A percentile compares a stretch with the other conserved stretches of the same genome.
phyloP scores from a whole-genome alignment of 92 coral and sea anemone genomes.

The Epizoanthus fatuus region DNA sequence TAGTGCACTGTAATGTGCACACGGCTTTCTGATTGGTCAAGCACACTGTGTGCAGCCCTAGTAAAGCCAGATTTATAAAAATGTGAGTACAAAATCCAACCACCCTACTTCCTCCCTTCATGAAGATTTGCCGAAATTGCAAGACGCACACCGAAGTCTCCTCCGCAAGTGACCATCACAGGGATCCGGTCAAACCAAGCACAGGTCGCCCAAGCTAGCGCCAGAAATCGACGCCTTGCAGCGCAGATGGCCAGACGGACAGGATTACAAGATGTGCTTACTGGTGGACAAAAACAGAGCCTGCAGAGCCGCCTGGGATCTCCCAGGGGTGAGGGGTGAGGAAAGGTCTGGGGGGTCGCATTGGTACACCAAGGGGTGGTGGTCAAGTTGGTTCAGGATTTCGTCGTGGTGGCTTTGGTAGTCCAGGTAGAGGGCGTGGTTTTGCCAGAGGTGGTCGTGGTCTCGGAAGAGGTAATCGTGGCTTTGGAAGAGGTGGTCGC shows the following conservation, averaged over 20 bases:
- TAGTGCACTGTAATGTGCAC: background rate
- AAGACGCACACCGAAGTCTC: conserved; percentile 77
- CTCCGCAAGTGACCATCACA: conserved; percentile 90
- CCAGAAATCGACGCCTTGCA: conserved; percentile 96
- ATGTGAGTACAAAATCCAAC: conserved; percentile 74
- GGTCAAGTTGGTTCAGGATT: conserved; percentile 36
- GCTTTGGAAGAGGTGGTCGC: conserved; percentile 66
- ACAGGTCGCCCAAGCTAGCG: conserved; percentile 84
- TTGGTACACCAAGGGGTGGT: conserved; percentile 34
- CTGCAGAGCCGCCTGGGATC: conserved; percentile 79
- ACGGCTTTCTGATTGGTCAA: conserved; percentile 33
- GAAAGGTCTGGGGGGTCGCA: conserved; percentile 33
- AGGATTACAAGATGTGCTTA: conserved; percentile 83
- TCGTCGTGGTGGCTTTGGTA: conserved; percentile 31
- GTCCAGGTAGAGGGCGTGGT: conserved; percentile 51
- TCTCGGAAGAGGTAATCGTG: conserved; percentile 51
- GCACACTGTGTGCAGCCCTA: conserved; percentile 32
- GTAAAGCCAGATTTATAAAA: conserved; percentile 43
- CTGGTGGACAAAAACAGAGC: conserved; percentile 43
- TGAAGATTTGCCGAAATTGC: conserved; percentile 99
- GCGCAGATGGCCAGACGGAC: conserved; percentile 99
- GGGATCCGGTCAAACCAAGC: conserved; percentile 87
- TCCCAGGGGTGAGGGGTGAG: conserved; percentile 67
- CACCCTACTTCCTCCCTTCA: conserved; percentile 69
- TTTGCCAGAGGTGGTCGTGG: conserved; percentile 58